phyloP scores from a whole-genome alignment of 2,113 vertebrate genomes.

The Caretta caretta region DNA sequence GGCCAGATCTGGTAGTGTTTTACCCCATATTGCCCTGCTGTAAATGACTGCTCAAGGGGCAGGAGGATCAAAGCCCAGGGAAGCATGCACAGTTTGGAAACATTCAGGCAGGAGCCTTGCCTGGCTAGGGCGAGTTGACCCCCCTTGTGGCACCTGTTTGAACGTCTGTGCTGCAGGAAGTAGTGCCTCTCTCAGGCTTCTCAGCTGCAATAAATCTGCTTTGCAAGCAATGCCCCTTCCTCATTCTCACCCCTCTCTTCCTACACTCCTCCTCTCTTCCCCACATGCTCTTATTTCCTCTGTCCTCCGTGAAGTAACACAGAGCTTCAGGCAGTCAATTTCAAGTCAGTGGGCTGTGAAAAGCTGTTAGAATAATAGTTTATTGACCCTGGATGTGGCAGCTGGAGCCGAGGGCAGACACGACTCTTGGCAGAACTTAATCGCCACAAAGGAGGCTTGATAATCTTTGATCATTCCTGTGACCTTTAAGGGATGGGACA shows the following conservation, averaged over 20 bases:
- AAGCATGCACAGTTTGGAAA: not conserved
- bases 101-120: not conserved
- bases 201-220: not conserved
- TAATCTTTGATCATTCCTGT: slow-evolving; percentile 63
- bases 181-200: not conserved
- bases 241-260: not conserved
- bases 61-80: not conserved
- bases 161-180: not conserved
- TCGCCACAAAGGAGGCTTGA: slow-evolving; percentile 43
- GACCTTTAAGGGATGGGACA: slow-evolving; percentile 58
- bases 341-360: slow-evolving; percentile 87
- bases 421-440: slow-evolving; percentile 5
- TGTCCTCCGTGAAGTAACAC: slow-evolving; percentile 63
- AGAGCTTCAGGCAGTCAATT: slow-evolving; percentile 90
- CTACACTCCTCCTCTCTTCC: not conserved
- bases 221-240: not conserved
- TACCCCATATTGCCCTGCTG: not conserved
- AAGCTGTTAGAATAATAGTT: slow-evolving; percentile 90
- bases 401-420: slow-evolving; percentile 78
- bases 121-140: not conserved
- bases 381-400: slow-evolving; percentile 87
- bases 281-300: not conserved
- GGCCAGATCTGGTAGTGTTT: not conserved
- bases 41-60: not conserved
- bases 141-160: not conserved